Conservation (phyloP, 1,140 invertebrate species). For the Psix sp. region DNA sequence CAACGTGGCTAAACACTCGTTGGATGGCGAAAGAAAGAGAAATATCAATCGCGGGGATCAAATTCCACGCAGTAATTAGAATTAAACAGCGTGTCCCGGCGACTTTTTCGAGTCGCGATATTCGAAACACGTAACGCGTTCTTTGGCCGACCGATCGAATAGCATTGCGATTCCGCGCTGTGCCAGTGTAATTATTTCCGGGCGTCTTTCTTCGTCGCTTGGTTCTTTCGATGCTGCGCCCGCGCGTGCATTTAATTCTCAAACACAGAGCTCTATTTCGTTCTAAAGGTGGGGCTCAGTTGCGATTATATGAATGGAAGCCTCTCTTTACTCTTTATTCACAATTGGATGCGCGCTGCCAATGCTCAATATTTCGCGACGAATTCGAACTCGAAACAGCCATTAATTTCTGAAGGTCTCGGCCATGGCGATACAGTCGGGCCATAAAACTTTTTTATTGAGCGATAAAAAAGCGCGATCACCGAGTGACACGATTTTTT, state of each 20-base stretch:
- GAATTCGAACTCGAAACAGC: constrained; percentile 10
- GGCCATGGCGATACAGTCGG: constrained; percentile 14
- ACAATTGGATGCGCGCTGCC: constrained; percentile 12
- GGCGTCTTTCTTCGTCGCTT: constrained; percentile 16
- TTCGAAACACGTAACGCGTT: constrained; percentile 22
- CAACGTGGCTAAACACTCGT: constrained; percentile 13
- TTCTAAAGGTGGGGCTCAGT: constrained; percentile 8
- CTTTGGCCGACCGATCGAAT: constrained; percentile 15
- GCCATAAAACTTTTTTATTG: constrained; percentile 13
- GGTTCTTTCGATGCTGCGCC: constrained; percentile 15
- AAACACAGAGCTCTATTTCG: constrained; percentile 26
- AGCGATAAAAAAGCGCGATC: constrained; percentile 26
- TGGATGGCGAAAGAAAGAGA: constrained; percentile 27
- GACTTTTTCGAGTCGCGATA: constrained; percentile 23
- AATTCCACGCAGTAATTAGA: constrained; percentile 33
- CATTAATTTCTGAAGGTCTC: constrained; percentile 41
- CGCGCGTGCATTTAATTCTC: constrained; percentile 25
- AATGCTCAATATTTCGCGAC: constrained; percentile 24
- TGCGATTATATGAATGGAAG: constrained; percentile 19
- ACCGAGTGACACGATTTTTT: too few species aligned
- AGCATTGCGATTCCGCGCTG: constrained; percentile 13
- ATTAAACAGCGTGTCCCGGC: constrained; percentile 20
- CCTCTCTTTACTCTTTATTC: constrained; percentile 4
- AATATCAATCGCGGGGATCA: constrained; percentile 32
- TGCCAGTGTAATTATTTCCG: constrained; percentile 30